Base-by-base conservation (phyloP, 1,140 invertebrate genomes). In the Homalodisca vitripennis region DNA sequence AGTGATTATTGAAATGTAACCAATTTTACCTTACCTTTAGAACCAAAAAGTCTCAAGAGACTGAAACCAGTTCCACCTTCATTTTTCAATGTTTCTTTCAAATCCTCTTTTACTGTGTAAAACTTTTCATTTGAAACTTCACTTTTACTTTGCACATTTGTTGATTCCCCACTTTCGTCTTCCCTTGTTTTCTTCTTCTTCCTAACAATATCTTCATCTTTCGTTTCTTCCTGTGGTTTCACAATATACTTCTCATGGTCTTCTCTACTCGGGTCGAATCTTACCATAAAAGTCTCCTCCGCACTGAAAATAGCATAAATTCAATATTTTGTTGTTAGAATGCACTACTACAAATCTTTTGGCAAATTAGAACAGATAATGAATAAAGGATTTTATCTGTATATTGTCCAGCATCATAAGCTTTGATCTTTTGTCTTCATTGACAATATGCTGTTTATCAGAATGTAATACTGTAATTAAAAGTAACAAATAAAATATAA, bases 21-120 rank as follows among this genome's bases (percentile, higher is more conserved):
- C n/a, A n/a, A n/a, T n/a, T n/a, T n/a, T 10, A 41, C 17, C 55
- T 27, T 22, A 60, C 55, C 55, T 60, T 60, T 60, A 60, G 55
- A 30, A 27, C 55, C 55, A 60, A 60, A 60, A 6, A 60, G 29
- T 12, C 29, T 60, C 10, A 60, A n/a, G 2, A 60, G 55, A 27
- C 55, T 60, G 26, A 60, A 60, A 6, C 22, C 48, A 51, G 48
- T 10, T 29, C 24, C 24, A 12, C 29, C 13, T 26, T 27, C 55
- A 6, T 60, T 26, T 12, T 60, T 60, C 14, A 60, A 24, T 14
- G 29, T 26, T 10, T 60, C 55, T 60, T 60, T 60, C 26, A 60
- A 60, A 60, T 60, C 27, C 3, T 60, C 55, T 60, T 60, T 60
- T 24, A 60, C 55, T 3, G 14, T 24, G 13, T 27, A 26, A 13